Evolutionary conservation across 2,113 vertebrate species (phyloP).

Genomic region (Capreolus pygargus): DNA sequence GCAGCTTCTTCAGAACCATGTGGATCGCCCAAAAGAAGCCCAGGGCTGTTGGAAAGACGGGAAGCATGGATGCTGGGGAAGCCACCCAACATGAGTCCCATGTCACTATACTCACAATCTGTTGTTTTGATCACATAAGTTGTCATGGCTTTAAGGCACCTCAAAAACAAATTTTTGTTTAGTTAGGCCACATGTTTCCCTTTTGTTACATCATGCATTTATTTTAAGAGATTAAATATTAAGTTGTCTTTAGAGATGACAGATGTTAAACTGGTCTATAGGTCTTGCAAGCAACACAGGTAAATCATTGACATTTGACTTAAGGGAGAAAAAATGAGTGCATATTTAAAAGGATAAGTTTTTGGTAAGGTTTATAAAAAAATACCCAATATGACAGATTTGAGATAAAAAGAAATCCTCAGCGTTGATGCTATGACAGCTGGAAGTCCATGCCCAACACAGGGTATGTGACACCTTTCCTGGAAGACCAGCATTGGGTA

Average conservation of each 20-base stretch:
- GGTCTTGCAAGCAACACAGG: not conserved
- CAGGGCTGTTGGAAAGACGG: not conserved
- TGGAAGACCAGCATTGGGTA: not conserved
- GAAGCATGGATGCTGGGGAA: not conserved
- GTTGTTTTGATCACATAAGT: not conserved
- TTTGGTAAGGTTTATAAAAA: not conserved
- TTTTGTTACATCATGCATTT: not conserved
- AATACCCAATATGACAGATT: not conserved
- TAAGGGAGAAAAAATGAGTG: not conserved
- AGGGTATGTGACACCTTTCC: not conserved
- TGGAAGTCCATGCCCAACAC: not conserved
- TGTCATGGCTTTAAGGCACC: not conserved
- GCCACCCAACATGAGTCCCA: not conserved
- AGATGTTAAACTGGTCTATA: not conserved
- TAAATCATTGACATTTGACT: not conserved
- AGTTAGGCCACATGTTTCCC: not conserved
- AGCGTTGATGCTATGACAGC: not conserved
- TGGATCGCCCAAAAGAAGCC: not conserved
- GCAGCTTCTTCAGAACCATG: not conserved
- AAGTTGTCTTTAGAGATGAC: not conserved
- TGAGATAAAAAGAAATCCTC: not conserved
- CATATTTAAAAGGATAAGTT: not conserved
- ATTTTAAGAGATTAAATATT: slow-evolving; percentile 1
- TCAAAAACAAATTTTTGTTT: not conserved
- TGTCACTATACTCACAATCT: not conserved